These are phyloP conservation scores for Akabosia matsudoensis DNA, from an alignment of 1,140 invertebrate species.

Conservation along the genomic window DNA sequence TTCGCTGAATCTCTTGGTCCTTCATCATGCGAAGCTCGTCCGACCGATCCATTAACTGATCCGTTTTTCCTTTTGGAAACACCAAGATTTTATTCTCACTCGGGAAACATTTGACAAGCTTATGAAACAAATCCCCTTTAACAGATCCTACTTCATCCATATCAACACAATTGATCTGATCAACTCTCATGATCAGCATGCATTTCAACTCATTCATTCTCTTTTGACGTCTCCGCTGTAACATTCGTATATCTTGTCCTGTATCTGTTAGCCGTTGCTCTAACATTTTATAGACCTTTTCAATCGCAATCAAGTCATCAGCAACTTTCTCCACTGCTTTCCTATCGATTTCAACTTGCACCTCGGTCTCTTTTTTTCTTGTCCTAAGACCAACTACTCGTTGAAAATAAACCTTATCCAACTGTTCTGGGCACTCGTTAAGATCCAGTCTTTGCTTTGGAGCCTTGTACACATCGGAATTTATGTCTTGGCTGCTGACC, in stretches of 20 bases:
- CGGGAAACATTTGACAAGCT: background rate
- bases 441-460: conserved; percentile 36
- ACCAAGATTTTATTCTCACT: conserved; percentile 7
- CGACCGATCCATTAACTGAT: background rate
- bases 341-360: conserved; percentile 35
- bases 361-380: conserved; percentile 32
- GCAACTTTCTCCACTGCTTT: conserved; percentile 29
- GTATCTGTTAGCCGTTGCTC: conserved; percentile 29
- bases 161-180: conserved; percentile 35
- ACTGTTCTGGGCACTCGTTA: conserved; percentile 40
- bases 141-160: background rate
- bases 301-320: conserved; percentile 21
- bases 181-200: conserved; percentile 35
- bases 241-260: conserved; percentile 31
- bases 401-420: conserved; percentile 37
- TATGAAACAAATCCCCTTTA: background rate
- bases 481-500: conserved; percentile 32
- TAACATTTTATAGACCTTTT: conserved; percentile 27
- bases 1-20: background rate
- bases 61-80: conserved; percentile 11
- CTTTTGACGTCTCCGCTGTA: conserved; percentile 35
- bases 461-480: conserved; percentile 34
- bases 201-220: conserved; percentile 36
- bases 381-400: conserved; percentile 30
- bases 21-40: background rate